Percentiles rank a stretch among this genome's conserved stretches.
These are phyloP conservation scores for Rhopilema esculentum DNA, from an alignment of 30 jellyfish, hydroid and myxozoan species.

Conservation along the genomic window DNA sequence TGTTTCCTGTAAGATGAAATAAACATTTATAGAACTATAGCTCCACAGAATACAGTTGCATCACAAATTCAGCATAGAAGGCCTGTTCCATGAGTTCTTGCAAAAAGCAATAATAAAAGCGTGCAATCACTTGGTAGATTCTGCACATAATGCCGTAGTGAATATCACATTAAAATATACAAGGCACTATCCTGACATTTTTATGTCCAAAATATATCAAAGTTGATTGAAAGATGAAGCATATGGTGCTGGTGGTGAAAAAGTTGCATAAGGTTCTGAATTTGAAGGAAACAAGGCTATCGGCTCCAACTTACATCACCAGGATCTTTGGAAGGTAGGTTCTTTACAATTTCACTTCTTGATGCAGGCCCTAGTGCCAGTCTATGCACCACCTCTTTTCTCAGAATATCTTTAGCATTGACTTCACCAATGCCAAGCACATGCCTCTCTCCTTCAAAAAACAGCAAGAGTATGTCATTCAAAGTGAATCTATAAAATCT, in stretches of 20 bases:
- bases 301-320: constrained; percentile 80
- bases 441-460: constrained; percentile 74
- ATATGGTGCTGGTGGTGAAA: background rate
- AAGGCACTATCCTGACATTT: no score
- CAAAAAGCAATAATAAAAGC: no score
- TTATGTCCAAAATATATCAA: no score
- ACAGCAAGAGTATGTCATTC: background rate
- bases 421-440: constrained; percentile 85
- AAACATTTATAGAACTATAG: no score
- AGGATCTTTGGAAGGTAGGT: constrained; percentile 79
- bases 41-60: no score
- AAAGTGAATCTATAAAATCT: background rate
- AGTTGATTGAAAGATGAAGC: no score
- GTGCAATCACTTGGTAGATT: no score
- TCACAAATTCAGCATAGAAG: no score
- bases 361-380: constrained; percentile 91
- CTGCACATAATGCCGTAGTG: no score
- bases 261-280: background rate
- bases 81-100: no score
- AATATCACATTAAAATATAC: no score
- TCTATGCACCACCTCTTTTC: constrained; percentile 86
- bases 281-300: background rate
- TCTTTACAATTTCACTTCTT: constrained; percentile 82
- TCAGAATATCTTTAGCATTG: constrained; percentile 61
- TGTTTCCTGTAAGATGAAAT: no score